phyloP scores from a whole-genome alignment of 2,797 vertebrate genomes.

The Acanthiza pusilla region DNA sequence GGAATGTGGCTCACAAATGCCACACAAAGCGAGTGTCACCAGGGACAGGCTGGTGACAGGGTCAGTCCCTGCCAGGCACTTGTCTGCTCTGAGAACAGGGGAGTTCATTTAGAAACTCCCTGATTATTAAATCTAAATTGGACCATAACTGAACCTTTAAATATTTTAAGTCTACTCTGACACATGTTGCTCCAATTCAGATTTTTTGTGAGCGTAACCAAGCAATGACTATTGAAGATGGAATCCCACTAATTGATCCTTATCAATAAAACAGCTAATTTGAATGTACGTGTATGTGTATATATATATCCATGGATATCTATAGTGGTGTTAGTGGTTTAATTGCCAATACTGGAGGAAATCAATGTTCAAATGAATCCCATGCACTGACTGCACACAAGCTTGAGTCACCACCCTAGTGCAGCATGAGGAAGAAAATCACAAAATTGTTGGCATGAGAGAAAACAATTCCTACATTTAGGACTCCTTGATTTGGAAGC shows the following conservation, averaged over 20 bases:
- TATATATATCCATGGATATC: not conserved
- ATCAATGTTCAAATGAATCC: not conserved
- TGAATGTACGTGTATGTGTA: not conserved
- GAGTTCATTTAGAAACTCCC: not conserved
- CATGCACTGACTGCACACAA: not conserved
- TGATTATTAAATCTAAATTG: conserved; percentile 9
- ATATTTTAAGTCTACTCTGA: not conserved
- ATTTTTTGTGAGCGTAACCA: not conserved
- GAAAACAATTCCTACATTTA: not conserved
- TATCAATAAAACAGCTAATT: not conserved
- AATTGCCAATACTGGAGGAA: not conserved
- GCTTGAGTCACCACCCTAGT: not conserved
- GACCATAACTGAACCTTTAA: not conserved
- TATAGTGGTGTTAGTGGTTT: not conserved
- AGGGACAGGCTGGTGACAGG: conserved; percentile 3
- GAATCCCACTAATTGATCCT: not conserved
- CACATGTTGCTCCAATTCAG: not conserved
- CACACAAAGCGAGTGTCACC: not conserved
- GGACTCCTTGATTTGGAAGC: not conserved
- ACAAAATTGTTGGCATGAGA: not conserved
- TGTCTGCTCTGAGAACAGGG: not conserved
- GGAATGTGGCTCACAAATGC: not conserved
- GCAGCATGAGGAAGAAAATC: not conserved
- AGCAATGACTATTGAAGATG: not conserved
- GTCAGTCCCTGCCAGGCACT: not conserved